Evolutionary conservation across 2,797 vertebrate genomes (phyloP), one percentile per base, ranked within the genome.

Genomic region (Buceros bicornis): DNA sequence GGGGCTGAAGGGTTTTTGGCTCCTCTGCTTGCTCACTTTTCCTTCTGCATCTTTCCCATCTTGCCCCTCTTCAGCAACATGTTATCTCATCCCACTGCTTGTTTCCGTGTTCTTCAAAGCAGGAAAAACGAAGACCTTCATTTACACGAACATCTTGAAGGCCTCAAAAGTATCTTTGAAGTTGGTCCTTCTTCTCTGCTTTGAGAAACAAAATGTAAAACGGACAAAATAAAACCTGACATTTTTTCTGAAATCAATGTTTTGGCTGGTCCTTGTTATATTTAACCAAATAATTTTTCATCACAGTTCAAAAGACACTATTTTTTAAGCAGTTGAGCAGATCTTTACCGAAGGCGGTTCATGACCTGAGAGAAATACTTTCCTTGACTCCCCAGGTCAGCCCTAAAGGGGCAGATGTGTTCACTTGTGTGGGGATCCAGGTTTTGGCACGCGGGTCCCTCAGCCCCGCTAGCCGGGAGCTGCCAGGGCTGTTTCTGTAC

Each of bases 371-470:
- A 43, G 40, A 43, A 67, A 11, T 16, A 33, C 33, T 43, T 20
- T 28, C 33, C 24, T 26, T 37, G 35, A 33, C 8, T 45, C 14
- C 31, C 19, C 31, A n/a, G 53, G 47, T 7, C 25, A 47, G 29
- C 17, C 37, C 29, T n/a, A 33, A 71, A 24, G 51, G 40, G 3
- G 33, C 40, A 58, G 65, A 9, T 11, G 58, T 33, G 15, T 17
- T 57, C 18, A 11, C 13, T 29, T 19, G 25, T 14, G 18, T 15
- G 54, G 21, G n/a, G 24, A 47, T 26, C 45, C 31, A 58, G 17
- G 14, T 35, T 79, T 58, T 0, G 2, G 17, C 43, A 40, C 2
- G 1, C 19, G 12, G 37, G 11, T 47, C 19, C 35, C 11, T 47
- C 42, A 64, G 20, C 24, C 51, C 51, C 22, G 8, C 16, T 4